Percentiles rank a stretch among this genome's conserved stretches.
phyloP scores from a whole-genome alignment of 92 coral and sea anemone species.

The Ricordea florida region DNA sequence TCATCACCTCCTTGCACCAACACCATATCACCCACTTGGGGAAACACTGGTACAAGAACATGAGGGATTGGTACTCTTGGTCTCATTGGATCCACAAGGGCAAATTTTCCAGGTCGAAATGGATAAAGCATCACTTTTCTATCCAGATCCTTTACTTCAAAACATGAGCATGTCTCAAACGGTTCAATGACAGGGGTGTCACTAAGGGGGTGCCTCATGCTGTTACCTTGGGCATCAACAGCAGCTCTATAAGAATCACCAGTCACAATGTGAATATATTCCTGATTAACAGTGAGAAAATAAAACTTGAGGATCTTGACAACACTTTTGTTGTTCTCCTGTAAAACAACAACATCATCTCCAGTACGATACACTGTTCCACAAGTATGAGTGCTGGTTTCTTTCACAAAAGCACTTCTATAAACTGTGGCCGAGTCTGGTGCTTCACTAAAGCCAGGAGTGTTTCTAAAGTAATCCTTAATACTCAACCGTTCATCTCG shows the following conservation, averaged over 20 bases:
- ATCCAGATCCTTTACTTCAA: neutral
- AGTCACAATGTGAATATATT: too few species aligned
- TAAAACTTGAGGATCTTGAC: too few species aligned
- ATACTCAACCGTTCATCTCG: slow-evolving; percentile 1
- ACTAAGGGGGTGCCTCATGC: neutral
- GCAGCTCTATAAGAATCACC: too few species aligned
- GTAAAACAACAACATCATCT: slow-evolving; percentile 34
- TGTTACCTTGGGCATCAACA: too few species aligned
- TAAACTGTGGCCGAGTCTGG: slow-evolving; percentile 27
- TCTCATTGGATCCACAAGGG: slow-evolving; percentile 42
- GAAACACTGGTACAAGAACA: slow-evolving; percentile 40
- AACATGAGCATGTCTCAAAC: neutral
- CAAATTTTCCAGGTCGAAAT: slow-evolving; percentile 29
- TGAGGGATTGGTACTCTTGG: neutral
- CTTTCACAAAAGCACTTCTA: slow-evolving; percentile 50
- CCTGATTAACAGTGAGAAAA: too few species aligned
- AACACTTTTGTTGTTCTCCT: too few species aligned
- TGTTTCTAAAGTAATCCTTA: slow-evolving; percentile 20
- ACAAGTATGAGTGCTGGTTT: slow-evolving; percentile 41
- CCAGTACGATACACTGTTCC: slow-evolving; percentile 51
- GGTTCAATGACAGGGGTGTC: neutral
- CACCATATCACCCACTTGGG: slow-evolving; percentile 52
- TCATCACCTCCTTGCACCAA: slow-evolving; percentile 38
- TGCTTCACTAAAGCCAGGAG: slow-evolving; percentile 20
- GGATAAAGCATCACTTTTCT: slow-evolving; percentile 10